Conservation (phyloP, 1,140 invertebrate genomes). For the Gryllus bimaculatus region DNA sequence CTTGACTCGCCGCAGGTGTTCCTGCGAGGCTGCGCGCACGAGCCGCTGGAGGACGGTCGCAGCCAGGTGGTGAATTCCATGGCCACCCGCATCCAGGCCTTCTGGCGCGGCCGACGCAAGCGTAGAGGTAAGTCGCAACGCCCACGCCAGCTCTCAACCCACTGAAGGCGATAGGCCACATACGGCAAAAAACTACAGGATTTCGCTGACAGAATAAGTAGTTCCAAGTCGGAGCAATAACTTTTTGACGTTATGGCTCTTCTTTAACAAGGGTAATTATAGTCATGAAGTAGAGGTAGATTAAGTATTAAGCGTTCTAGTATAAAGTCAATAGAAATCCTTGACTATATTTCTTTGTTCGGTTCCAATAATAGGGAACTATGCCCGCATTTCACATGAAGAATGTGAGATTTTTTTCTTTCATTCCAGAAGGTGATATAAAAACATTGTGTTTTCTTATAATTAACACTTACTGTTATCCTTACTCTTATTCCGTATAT, state of each 20-base stretch:
- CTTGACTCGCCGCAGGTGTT: constrained; percentile 47
- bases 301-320: background rate
- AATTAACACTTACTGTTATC: no score
- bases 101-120: constrained; percentile 51
- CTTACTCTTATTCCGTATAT: no score
- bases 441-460: no score
- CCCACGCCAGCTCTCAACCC: background rate
- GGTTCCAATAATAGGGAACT: no score
- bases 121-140: constrained; percentile 45
- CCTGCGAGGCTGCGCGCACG: constrained; percentile 71
- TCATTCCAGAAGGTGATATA: no score
- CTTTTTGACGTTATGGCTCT: background rate
- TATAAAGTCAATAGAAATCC: background rate
- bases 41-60: constrained; percentile 74
- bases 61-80: constrained; percentile 57
- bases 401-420: no score
- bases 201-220: no score
- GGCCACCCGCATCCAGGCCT: constrained; percentile 72
- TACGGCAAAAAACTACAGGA: no score
- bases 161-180: no score
- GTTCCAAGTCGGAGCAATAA: no score
- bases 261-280: background rate
- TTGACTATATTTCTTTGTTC: background rate
- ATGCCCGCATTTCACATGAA: no score
- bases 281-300: background rate